Evolutionary conservation across 2,888 invertebrate genomes (phyloP).

Genomic region (Mesopsocus fuscifrons): DNA sequence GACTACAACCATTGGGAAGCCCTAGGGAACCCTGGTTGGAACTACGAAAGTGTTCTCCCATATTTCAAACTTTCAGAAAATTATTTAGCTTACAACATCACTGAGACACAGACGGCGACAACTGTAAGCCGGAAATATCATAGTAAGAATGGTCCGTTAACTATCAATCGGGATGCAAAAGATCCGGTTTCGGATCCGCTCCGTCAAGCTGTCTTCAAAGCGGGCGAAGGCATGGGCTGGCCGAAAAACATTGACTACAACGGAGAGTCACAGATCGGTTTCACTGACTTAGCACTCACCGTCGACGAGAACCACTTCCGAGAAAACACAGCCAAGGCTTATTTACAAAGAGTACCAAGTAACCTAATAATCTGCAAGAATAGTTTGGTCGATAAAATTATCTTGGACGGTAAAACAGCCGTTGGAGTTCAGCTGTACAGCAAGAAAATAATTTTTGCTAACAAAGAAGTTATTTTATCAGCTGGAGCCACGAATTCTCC

Average conservation of each 20-base stretch:
- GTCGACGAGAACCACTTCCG: slow-evolving; percentile 19
- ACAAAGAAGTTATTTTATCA: slow-evolving; percentile 50
- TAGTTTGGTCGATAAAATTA: slow-evolving; percentile 19
- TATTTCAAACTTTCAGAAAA: slow-evolving; percentile 18
- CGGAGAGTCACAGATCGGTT: slow-evolving; percentile 17
- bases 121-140: neutral
- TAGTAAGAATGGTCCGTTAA: neutral
- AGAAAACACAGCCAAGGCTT: slow-evolving; percentile 38
- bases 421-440: slow-evolving; percentile 32
- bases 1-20: slow-evolving; percentile 26
- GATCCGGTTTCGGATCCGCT: neutral
- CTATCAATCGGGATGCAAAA: neutral
- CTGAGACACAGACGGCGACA: neutral
- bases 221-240: slow-evolving; percentile 15
- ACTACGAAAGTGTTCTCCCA: slow-evolving; percentile 18
- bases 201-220: slow-evolving; percentile 15
- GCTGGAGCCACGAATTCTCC: slow-evolving; percentile 65
- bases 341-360: slow-evolving; percentile 27
- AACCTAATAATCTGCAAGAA: slow-evolving; percentile 20
- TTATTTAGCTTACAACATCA: neutral
- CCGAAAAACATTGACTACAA: slow-evolving; percentile 16
- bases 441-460: slow-evolving; percentile 35
- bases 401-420: slow-evolving; percentile 23
- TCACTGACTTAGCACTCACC: slow-evolving; percentile 14
- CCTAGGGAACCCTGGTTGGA: slow-evolving; percentile 19